Evolutionary conservation across 1,140 invertebrate species (phyloP), one percentile per base, ranked within the genome.

Genomic region (Orussus abietinus): DNA sequence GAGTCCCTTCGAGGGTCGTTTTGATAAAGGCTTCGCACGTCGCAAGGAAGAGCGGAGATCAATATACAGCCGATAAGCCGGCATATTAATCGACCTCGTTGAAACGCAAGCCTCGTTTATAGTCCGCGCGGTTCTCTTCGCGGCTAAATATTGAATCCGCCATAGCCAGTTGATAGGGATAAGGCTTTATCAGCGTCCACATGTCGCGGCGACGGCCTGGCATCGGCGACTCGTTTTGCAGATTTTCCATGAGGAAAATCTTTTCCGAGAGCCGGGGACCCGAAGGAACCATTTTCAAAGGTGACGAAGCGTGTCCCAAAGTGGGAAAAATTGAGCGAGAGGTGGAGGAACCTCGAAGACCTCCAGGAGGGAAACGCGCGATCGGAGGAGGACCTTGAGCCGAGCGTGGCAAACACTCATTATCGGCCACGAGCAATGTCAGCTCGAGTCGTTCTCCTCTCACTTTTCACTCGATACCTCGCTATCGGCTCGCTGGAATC

Each of bases 351-450:
- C n/a, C n/a, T n/a, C 12, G 14, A 7, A 35, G 32, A 55, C 50
- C 51, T 49, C 47, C 49, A 38, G 35, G 18, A 35, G 47, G 45
- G 50, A 42, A 51, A 42, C 46, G 52, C 49, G 49, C 49, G 42
- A 38, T 44, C 44, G 12, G 37, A 49, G 41, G 29, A 10, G 14
- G 46, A 38, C 59, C 59, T 64, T 59, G 53, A 61, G 48, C 43
- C 42, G 50, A 53, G 53, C 55, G 57, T 51, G 49, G 47, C 49
- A 55, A 59, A 63, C 49, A 53, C 49, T 55, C 38, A 45, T 63
- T 61, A 63, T 63, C 54, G 50, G 44, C 42, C 37, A 46, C 38
- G 38, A 55, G 47, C 57, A 60, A 59, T 59, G 55, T 58, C 59
- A 58, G 51, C 5, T 25, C 32, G 13, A 45, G 17, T 50, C 42